Evolutionary conservation across 2,113 vertebrate genomes (phyloP).

Genomic region (Brachionichthys hirsutus): DNA sequence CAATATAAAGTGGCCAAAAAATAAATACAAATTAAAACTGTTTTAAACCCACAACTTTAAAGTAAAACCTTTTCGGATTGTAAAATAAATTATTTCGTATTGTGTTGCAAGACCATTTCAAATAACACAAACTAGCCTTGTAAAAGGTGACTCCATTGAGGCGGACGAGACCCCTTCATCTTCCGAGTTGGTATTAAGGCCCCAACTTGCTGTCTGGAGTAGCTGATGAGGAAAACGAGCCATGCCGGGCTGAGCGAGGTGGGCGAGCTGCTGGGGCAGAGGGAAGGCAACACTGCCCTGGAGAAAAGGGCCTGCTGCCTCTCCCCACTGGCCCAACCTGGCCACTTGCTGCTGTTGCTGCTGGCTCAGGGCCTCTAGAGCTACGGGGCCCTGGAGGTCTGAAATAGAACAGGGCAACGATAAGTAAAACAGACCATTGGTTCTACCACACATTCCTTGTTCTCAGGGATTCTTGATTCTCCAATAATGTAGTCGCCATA

Average conservation of each 20-base stretch:
- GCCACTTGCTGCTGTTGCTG: conserved; percentile 79
- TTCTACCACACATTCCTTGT: too few relatives aligned
- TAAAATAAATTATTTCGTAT: too few relatives aligned
- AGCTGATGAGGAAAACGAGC: conserved; percentile 87
- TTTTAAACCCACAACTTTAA: too few relatives aligned
- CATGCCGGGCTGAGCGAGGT: conserved; percentile 86
- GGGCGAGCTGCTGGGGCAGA: conserved; percentile 87
- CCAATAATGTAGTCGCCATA: too few relatives aligned
- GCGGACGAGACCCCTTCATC: conserved; percentile 80
- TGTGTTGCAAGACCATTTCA: too few relatives aligned
- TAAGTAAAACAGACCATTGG: neutral
- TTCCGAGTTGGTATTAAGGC: conserved; percentile 83
- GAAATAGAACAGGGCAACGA: conserved; percentile 15
- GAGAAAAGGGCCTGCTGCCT: conserved; percentile 87
- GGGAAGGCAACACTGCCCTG: conserved; percentile 86
- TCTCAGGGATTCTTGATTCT: too few relatives aligned
- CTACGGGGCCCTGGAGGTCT: conserved; percentile 84
- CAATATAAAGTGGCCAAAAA: too few relatives aligned
- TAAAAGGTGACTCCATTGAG: conserved; percentile 80
- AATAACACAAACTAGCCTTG: conserved; percentile 75
- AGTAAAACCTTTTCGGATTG: too few relatives aligned
- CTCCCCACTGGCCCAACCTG: conserved; percentile 92
- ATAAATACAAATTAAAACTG: too few relatives aligned
- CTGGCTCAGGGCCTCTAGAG: conserved; percentile 89
- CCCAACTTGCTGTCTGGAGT: conserved; percentile 88